phyloP scores from a whole-genome alignment of 2,113 vertebrate species.

The Mohoua ochrocephala region DNA sequence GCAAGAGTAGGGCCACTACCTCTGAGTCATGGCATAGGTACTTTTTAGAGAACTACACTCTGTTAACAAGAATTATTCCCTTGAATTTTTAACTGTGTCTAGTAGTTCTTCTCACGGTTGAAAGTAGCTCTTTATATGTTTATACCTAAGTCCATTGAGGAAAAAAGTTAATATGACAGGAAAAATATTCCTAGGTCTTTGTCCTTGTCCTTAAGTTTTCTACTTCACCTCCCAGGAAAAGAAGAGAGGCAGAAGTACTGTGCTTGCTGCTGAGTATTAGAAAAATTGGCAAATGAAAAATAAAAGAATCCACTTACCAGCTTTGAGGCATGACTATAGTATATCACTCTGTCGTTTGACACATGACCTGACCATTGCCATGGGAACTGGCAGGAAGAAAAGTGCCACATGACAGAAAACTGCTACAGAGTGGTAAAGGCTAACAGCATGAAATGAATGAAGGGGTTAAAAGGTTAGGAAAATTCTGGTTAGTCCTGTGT shows the following conservation, averaged over 20 bases:
- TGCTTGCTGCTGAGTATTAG: background rate
- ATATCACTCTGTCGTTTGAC: background rate
- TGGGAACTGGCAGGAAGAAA: conserved; percentile 24
- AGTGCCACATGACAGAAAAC: background rate
- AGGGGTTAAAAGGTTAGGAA: conserved; percentile 22
- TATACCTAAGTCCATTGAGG: background rate
- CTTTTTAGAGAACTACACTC: background rate
- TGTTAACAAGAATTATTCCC: background rate
- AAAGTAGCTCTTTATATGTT: background rate
- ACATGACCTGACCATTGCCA: background rate
- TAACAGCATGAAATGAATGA: background rate
- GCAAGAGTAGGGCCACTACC: background rate
- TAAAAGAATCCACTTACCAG: background rate
- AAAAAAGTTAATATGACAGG: background rate
- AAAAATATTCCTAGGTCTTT: background rate
- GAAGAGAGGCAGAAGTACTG: background rate
- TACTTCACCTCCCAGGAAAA: background rate
- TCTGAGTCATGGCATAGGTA: background rate
- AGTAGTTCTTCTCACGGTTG: background rate
- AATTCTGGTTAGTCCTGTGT: background rate
- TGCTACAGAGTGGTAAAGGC: background rate
- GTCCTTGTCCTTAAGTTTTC: background rate
- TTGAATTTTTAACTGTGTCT: background rate
- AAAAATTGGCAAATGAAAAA: conserved; percentile 20
- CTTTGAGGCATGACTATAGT: background rate